A percentile compares a stretch with the other conserved stretches of the same genome.
These are phyloP conservation scores for Sebastes minor DNA, from an alignment of 2,797 vertebrate species.

Conservation along the genomic window DNA sequence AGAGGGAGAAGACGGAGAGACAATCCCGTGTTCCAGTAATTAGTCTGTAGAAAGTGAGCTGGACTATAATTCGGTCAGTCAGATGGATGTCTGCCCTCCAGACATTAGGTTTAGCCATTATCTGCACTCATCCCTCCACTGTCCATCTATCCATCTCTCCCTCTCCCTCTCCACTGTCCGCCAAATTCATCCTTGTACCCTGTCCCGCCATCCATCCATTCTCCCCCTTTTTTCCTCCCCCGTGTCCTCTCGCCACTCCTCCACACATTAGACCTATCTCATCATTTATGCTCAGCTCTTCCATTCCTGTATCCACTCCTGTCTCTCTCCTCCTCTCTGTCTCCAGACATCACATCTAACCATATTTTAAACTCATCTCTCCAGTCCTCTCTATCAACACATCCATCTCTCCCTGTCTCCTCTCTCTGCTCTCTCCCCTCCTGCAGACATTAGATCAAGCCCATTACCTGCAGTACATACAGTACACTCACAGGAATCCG, in stretches of 20 bases:
- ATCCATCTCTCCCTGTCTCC: constrained; percentile 62
- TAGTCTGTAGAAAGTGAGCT: constrained; percentile 75
- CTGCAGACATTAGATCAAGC: constrained; percentile 57
- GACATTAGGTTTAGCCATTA: constrained; percentile 79
- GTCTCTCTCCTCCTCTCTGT: constrained; percentile 52
- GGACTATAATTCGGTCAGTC: constrained; percentile 75
- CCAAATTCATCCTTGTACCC: constrained; percentile 56
- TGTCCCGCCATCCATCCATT: constrained; percentile 54
- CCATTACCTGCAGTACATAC: constrained; percentile 54
- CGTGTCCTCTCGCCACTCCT: constrained; percentile 57
- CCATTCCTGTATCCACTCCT: constrained; percentile 31
- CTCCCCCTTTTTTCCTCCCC: constrained; percentile 41
- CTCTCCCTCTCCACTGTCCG: constrained; percentile 34
- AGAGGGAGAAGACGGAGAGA: constrained; percentile 47
- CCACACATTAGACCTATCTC: constrained; percentile 64
- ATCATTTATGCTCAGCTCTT: constrained; percentile 65
- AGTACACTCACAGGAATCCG: constrained; percentile 48
- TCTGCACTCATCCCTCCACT: constrained; percentile 71
- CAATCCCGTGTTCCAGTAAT: constrained; percentile 75
- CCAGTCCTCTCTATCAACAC: constrained; percentile 60
- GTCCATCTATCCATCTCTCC: constrained; percentile 68
- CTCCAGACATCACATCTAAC: constrained; percentile 65
- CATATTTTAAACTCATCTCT: constrained; percentile 70
- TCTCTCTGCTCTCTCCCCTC: constrained; percentile 11
- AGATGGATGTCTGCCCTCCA: constrained; percentile 78